Base-by-base conservation (phyloP, 2,113 vertebrate genomes). In the Asarcornis scutulata region DNA sequence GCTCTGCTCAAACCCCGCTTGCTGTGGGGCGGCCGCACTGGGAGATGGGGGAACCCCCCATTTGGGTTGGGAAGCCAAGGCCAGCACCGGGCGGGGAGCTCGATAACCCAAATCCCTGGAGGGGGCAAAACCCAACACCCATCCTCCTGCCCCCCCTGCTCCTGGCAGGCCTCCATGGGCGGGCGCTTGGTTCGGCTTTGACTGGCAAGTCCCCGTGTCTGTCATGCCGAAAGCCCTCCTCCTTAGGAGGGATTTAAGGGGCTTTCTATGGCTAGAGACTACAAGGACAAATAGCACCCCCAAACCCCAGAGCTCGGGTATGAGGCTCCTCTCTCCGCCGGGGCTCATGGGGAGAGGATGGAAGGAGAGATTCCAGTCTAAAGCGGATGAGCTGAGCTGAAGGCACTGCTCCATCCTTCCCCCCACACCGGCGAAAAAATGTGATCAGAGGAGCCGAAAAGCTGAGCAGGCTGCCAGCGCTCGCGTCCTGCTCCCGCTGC, bases 211-310 rank as follows among this genome's bases (percentile, higher is more conserved):
- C 60, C 44, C 86, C 40, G 26, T 89, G 91, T 89, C 96, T 77
- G 34, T 96, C 95, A 91, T 1, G 2, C 11, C 6, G 13, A 34
- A 80, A 63, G 52, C 93, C 95, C 93, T 88, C 92, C 92, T 85
- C 91, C 55, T 58, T 50, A 96, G 97, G 95, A 91, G 96, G 97
- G 95, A 95, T 95, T 88, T 84, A n/a, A 82, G 88, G 86, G 79
- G 95, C 95, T 97, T 97, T 97, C 95, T 91, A 89, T 95, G 96
- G 97, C 93, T 95, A 75, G 56, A 88, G 91, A 59, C 94, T 59
- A 32, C 93, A 97, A 96, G 93, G 96, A 91, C 96, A 88, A 96
- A 83, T 48, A 91, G 91, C 91, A 82, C 75, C 82, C 88, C 69
- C 42, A 42, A 72, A 55, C 58, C 81, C 73, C 79, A 34, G 76